phyloP scores from a whole-genome alignment of 2,113 vertebrate genomes.

The Pimephales promelas region DNA sequence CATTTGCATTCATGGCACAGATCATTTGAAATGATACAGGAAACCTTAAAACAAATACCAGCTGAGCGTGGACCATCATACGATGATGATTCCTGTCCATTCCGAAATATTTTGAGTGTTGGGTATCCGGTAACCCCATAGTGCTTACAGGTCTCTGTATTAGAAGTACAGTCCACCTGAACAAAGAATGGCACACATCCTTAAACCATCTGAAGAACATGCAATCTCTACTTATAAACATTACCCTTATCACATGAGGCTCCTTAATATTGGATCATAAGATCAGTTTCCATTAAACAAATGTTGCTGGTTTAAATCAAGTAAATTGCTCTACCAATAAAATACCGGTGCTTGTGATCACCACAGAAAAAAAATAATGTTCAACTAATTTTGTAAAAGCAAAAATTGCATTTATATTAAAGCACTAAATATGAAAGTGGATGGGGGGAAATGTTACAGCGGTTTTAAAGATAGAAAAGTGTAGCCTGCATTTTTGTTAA shows the following conservation, averaged over 20 bases:
- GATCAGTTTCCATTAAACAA: background rate
- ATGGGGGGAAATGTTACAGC: no score
- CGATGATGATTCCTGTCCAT: constrained; percentile 66
- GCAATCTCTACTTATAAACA: background rate
- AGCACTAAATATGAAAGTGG: background rate
- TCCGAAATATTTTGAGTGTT: constrained; percentile 76
- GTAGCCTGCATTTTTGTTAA: no score
- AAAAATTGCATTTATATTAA: background rate
- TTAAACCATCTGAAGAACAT: background rate
- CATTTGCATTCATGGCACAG: background rate
- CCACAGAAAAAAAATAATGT: background rate
- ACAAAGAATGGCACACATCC: background rate
- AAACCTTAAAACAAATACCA: constrained; percentile 57
- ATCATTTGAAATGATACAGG: background rate
- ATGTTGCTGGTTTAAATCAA: background rate
- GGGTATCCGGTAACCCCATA: constrained; percentile 74
- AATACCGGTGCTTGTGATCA: background rate
- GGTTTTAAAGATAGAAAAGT: background rate
- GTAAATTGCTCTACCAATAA: background rate
- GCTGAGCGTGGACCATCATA: constrained; percentile 75
- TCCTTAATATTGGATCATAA: background rate
- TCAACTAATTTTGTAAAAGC: background rate
- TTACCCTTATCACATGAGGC: background rate
- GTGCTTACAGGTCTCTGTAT: constrained; percentile 65
- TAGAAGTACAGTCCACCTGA: constrained; percentile 74